Evolutionary conservation across 2,888 invertebrate species (phyloP).

Genomic region (Stenichneumon culpator): DNA sequence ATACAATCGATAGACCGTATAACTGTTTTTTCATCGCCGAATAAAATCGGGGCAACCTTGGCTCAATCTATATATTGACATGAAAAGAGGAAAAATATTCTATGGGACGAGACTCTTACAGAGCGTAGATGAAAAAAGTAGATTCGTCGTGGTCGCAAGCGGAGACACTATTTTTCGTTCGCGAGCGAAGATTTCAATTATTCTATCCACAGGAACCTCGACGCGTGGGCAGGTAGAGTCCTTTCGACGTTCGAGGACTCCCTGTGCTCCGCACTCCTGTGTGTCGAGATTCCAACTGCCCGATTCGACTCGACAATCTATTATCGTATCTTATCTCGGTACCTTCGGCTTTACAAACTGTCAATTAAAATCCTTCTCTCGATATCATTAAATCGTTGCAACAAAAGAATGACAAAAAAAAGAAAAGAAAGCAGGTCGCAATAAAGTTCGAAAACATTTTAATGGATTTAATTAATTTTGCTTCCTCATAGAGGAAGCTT

Average conservation of each 20-base stretch:
- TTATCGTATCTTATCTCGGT: neutral
- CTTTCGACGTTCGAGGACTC: constrained; percentile 46
- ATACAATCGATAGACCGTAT: neutral
- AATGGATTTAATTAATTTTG: no score
- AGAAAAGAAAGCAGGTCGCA: neutral
- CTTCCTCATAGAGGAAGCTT: no score
- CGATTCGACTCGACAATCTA: constrained; percentile 1
- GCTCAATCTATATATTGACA: neutral
- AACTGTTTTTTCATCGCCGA: constrained; percentile 3
- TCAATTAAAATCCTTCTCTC: neutral
- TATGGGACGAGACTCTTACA: no score
- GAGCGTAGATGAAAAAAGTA: neutral
- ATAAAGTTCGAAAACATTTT: no score
- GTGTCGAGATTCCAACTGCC: constrained; percentile 34
- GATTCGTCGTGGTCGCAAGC: neutral
- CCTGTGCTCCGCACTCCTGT: neutral
- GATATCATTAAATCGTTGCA: neutral
- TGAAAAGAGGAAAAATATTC: neutral
- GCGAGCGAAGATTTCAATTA: constrained; percentile 77
- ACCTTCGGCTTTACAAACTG: neutral
- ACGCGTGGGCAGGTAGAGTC: constrained; percentile 81
- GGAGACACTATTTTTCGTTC: constrained; percentile 17
- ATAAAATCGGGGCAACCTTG: constrained; percentile 8
- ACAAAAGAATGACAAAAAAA: neutral
- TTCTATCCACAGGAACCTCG: constrained; percentile 80